phyloP scores from a whole-genome alignment of 2,888 invertebrate genomes.

The Ochropleura leucogaster region DNA sequence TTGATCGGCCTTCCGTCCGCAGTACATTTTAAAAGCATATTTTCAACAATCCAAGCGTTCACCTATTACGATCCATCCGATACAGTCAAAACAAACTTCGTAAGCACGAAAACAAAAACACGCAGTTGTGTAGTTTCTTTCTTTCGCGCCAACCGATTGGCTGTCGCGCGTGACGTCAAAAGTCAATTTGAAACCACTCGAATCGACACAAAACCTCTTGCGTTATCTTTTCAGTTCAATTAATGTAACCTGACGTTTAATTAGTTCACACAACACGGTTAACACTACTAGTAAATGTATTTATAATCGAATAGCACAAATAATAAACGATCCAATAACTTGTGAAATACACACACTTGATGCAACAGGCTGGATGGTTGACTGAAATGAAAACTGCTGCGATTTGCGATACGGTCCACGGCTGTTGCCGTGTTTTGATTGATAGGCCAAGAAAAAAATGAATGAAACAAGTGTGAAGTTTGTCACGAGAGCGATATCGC shows the following conservation, averaged over 20 bases:
- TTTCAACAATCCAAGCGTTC: conserved; percentile 76
- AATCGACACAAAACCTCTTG: conserved; percentile 77
- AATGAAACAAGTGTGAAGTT: conserved; percentile 77
- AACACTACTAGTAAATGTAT: conserved; percentile 65
- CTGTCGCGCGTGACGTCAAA: conserved; percentile 85
- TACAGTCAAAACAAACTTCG: conserved; percentile 72
- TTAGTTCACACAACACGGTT: conserved; percentile 76
- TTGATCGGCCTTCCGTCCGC: conserved; percentile 89
- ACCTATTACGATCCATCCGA: conserved; percentile 80
- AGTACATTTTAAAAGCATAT: conserved; percentile 89
- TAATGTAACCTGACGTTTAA: conserved; percentile 64
- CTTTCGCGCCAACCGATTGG: conserved; percentile 84
- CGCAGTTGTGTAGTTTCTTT: conserved; percentile 66
- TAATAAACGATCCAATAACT: conserved; percentile 51
- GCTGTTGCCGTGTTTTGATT: conserved; percentile 73
- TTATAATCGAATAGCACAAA: conserved; percentile 63
- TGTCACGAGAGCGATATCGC: conserved; percentile 56
- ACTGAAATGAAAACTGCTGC: conserved; percentile 75
- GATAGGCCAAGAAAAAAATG: conserved; percentile 67
- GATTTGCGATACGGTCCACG: conserved; percentile 67
- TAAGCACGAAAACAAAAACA: conserved; percentile 78
- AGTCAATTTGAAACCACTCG: conserved; percentile 85
- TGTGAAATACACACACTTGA: conserved; percentile 49
- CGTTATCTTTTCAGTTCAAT: conserved; percentile 63
- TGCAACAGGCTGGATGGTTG: conserved; percentile 71